Conservation (phyloP, 2,888 invertebrate genomes). For the Fragum fragum region DNA sequence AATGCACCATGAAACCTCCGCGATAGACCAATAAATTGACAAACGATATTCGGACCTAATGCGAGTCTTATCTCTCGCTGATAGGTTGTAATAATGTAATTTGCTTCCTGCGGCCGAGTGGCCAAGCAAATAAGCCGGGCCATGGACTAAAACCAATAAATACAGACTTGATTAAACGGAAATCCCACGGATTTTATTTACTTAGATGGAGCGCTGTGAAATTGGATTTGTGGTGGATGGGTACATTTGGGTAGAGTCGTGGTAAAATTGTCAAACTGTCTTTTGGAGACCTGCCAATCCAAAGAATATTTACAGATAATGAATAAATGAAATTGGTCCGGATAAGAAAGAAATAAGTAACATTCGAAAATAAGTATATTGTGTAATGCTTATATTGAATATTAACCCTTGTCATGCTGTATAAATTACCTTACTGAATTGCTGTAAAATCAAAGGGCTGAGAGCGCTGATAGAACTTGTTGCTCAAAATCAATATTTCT, state of each 20-base stretch:
- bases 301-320: too few species aligned
- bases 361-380: too few species aligned
- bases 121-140: conserved; percentile 23
- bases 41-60: not conserved
- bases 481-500: too few species aligned
- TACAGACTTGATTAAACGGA: conserved; percentile 30
- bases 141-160: conserved; percentile 25
- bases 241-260: not conserved
- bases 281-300: too few species aligned
- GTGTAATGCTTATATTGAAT: too few species aligned
- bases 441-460: too few species aligned
- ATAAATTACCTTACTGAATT: too few species aligned
- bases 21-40: not conserved
- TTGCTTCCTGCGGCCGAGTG: conserved; percentile 18
- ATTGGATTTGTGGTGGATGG: conserved; percentile 26
- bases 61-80: conserved; percentile 9
- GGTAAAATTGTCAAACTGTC: too few species aligned
- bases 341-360: too few species aligned
- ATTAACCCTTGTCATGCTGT: too few species aligned
- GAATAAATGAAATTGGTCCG: too few species aligned
- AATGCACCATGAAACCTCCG: not conserved
- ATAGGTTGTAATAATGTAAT: conserved; percentile 27
- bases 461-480: too few species aligned
- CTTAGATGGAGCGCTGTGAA: conserved; percentile 20
- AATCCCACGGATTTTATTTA: conserved; percentile 22